phyloP scores from a whole-genome alignment of 2,797 vertebrate species.

The Setipinna tenuifilis region DNA sequence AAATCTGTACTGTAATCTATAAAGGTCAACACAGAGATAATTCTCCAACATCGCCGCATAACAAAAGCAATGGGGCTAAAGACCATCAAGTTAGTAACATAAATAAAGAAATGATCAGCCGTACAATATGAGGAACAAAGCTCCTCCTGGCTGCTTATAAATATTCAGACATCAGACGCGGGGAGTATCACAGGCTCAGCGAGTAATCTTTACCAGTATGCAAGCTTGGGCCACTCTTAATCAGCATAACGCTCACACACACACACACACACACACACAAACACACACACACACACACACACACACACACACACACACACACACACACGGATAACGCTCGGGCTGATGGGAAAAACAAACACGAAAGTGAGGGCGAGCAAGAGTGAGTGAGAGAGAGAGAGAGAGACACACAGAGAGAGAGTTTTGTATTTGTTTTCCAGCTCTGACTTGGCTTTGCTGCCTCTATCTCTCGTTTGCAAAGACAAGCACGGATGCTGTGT shows the following conservation, averaged over 20 bases:
- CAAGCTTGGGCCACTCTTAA: background rate
- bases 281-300: no score
- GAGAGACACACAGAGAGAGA: background rate
- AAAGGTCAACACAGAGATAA: background rate
- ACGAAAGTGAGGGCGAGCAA: background rate
- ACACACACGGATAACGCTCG: background rate
- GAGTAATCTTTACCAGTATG: background rate
- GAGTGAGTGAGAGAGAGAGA: no score
- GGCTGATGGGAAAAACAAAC: slow-evolving; percentile 12
- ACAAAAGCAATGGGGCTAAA: background rate
- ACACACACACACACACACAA: no score
- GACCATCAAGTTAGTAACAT: background rate
- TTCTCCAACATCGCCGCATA: background rate
- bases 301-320: no score
- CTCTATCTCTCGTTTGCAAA: background rate
- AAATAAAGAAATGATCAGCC: background rate
- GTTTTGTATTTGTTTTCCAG: background rate
- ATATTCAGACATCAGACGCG: background rate
- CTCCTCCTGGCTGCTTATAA: background rate
- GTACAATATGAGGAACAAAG: background rate
- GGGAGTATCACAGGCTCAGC: background rate
- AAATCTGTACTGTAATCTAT: background rate
- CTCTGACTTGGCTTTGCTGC: background rate
- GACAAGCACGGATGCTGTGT: background rate
- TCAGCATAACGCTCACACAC: background rate